A percentile compares a stretch with the other conserved stretches of the same genome.
These are phyloP conservation scores for Lithophane ornitopus DNA, from an alignment of 2,888 invertebrate genomes.

Conservation along the genomic window DNA sequence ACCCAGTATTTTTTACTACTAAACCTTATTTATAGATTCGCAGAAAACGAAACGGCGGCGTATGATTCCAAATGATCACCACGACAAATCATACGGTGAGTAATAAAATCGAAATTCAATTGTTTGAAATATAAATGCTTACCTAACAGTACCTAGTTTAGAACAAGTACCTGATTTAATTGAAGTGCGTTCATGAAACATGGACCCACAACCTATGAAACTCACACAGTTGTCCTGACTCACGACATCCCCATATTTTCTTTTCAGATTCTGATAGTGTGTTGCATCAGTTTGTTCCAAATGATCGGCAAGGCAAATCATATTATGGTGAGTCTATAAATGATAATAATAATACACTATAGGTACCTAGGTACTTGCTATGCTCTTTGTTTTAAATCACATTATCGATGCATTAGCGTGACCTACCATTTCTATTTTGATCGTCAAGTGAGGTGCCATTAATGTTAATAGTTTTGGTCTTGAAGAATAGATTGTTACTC, in stretches of 20 bases:
- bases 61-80: not conserved
- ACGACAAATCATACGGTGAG: not conserved
- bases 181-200: not conserved
- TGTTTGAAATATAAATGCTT: not conserved
- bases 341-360: not conserved
- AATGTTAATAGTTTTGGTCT: not conserved
- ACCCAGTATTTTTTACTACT: too few relatives aligned
- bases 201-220: not conserved
- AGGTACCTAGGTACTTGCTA: not conserved
- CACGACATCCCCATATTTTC: not conserved
- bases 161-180: not conserved
- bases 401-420: not conserved
- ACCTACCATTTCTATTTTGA: not conserved
- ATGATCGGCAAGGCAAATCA: constrained; percentile 44
- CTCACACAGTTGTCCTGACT: not conserved
- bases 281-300: not conserved
- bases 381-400: not conserved
- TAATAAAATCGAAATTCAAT: not conserved
- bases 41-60: not conserved
- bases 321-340: constrained; percentile 20
- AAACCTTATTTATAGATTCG: not conserved
- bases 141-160: not conserved
- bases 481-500: not conserved
- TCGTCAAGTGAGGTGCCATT: not conserved
- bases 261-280: constrained; percentile 18